Evolutionary conservation across 2,888 invertebrate species (phyloP).

Genomic region (Elegia similella): DNA sequence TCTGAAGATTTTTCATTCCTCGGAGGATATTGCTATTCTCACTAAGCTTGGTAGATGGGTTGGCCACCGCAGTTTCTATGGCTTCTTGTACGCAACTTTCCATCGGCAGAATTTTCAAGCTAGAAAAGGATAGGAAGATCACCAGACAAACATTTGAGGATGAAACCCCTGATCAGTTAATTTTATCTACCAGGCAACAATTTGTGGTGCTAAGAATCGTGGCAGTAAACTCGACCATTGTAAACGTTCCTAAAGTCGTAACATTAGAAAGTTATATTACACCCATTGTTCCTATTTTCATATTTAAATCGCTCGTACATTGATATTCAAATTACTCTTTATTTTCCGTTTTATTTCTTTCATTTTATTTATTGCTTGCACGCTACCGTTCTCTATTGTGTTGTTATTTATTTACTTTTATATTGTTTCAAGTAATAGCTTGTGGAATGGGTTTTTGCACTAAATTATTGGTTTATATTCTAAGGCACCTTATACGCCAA

Average conservation of each 20-base stretch:
- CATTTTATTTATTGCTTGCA: constrained; percentile 9
- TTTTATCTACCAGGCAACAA: no score
- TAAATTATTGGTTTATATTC: not conserved
- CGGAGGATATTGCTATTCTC: no score
- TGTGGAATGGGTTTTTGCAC: not conserved
- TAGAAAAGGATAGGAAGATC: no score
- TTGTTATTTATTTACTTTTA: constrained; percentile 2
- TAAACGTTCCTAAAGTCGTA: constrained; percentile 21
- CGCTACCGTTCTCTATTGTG: constrained; percentile 7
- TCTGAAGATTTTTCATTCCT: no score
- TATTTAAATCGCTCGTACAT: constrained; percentile 22
- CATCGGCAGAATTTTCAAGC: no score
- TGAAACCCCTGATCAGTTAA: no score
- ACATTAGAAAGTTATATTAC: constrained; percentile 30
- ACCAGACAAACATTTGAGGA: no score
- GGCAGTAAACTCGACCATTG: constrained; percentile 19
- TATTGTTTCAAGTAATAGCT: constrained; percentile 7
- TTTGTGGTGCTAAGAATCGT: no score
- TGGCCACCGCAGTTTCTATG: no score
- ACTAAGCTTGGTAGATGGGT: no score
- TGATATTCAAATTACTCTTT: constrained; percentile 17
- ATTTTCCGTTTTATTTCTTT: constrained; percentile 9
- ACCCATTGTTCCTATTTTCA: constrained; percentile 28
- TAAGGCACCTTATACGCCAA: no score
- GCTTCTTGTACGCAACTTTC: no score